Conservation (phyloP, 2,113 vertebrate genomes). For the Chitala chitala region DNA sequence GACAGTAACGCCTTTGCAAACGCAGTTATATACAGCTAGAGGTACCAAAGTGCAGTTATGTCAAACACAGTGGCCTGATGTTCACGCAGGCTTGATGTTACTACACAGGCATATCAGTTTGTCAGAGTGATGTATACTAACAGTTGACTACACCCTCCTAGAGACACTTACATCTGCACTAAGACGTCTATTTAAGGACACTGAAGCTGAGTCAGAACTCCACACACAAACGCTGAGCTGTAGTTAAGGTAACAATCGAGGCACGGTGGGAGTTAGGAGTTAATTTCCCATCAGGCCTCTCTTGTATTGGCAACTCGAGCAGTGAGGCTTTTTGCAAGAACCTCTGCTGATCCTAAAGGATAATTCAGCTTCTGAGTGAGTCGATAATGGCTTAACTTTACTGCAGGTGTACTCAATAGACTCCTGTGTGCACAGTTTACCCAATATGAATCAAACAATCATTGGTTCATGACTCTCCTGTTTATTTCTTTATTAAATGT, state of each 20-base stretch:
- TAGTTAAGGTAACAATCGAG: too few relatives aligned
- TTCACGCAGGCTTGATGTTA: too few relatives aligned
- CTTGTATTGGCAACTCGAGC: background rate
- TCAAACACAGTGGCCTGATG: too few relatives aligned
- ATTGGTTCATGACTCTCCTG: background rate
- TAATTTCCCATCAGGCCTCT: background rate
- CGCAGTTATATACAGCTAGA: too few relatives aligned
- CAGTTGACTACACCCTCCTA: background rate
- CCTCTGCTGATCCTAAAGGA: conserved; percentile 10
- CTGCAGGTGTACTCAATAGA: conserved; percentile 10
- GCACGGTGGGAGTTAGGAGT: too few relatives aligned
- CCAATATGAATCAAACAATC: conserved; percentile 17
- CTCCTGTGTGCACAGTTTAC: conserved; percentile 13
- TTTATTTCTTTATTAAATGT: conserved; percentile 11
- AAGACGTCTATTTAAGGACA: background rate
- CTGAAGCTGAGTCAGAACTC: background rate
- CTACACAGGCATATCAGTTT: too few relatives aligned
- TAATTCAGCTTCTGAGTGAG: conserved; percentile 14
- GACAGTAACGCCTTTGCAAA: too few relatives aligned
- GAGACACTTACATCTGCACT: too few relatives aligned
- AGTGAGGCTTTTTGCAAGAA: background rate
- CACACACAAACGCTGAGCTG: too few relatives aligned
- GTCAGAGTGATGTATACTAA: too few relatives aligned
- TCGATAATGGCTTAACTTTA: conserved; percentile 23
- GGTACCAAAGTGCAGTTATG: too few relatives aligned